Conservation (phyloP, 2,888 invertebrate genomes). For the Melanargia galathea region DNA sequence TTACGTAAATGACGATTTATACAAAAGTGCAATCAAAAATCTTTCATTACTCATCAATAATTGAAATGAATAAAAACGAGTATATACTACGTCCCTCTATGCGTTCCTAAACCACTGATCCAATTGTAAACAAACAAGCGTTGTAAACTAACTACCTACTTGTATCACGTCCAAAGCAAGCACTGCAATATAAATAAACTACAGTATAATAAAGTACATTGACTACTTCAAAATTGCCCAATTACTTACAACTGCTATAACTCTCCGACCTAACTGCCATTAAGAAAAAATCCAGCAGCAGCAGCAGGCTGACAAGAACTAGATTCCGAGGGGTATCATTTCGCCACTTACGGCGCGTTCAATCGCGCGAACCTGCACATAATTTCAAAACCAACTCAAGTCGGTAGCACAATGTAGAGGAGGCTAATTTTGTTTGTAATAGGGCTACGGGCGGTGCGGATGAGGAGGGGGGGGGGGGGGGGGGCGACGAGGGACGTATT, state of each 20-base stretch:
- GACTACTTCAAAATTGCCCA: slow-evolving; percentile 14
- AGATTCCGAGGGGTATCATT: slow-evolving; percentile 23
- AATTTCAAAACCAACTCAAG: slow-evolving; percentile 35
- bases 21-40: no score
- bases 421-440: slow-evolving; percentile 72
- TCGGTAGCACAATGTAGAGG: slow-evolving; percentile 61
- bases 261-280: slow-evolving; percentile 3
- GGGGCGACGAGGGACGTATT: slow-evolving; percentile 66
- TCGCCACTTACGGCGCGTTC: slow-evolving; percentile 25
- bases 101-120: no score
- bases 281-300: slow-evolving; percentile 17
- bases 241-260: slow-evolving; percentile 19
- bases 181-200: neutral
- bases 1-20: no score
- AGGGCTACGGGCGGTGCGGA: slow-evolving; percentile 51
- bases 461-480: slow-evolving; percentile 51
- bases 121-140: no score
- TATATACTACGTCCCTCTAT: no score
- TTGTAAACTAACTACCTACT: no score
- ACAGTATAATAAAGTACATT: no score
- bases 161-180: no score
- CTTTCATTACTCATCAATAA: no score
- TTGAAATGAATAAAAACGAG: no score
- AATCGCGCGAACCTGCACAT: slow-evolving; percentile 25
- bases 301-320: slow-evolving; percentile 17